These are phyloP conservation scores for Antrozous pallidus DNA, from an alignment of 2,797 vertebrate species.

Conservation along the genomic window DNA sequence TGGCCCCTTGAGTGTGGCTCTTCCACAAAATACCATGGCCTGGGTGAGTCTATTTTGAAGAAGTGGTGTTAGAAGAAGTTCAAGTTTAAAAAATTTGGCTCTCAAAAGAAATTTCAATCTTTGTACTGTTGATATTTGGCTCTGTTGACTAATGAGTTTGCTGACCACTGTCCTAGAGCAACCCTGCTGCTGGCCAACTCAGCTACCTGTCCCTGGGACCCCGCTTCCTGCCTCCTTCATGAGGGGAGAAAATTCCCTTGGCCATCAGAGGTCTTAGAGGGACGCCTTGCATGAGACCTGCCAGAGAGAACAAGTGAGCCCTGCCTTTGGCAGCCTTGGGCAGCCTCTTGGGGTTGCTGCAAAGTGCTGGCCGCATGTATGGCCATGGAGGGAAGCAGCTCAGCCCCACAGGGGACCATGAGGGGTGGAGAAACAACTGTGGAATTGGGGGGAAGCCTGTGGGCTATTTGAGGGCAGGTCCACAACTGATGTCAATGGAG, in stretches of 20 bases:
- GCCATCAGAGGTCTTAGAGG: neutral
- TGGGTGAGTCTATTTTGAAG: no score
- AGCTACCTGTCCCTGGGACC: neutral
- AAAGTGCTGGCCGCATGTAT: neutral
- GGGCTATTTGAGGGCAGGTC: constrained; percentile 24
- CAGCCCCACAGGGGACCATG: neutral
- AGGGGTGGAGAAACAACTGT: neutral
- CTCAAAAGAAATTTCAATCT: no score
- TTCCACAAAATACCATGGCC: no score
- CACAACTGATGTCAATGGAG: constrained; percentile 26
- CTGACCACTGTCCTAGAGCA: neutral
- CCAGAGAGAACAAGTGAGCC: neutral
- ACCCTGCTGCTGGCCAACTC: neutral
- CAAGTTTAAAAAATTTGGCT: no score
- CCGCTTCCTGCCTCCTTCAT: neutral
- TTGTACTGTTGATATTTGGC: no score
- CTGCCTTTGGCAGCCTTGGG: neutral
- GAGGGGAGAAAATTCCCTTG: neutral
- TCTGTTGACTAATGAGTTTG: no score
- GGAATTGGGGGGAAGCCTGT: neutral
- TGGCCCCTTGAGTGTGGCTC: no score
- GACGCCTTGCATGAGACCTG: neutral
- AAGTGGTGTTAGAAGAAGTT: no score
- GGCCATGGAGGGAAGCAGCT: neutral
- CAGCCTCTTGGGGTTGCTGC: neutral